Evolutionary conservation across 2,888 invertebrate species (phyloP).

Genomic region (Camponotus fellah): DNA sequence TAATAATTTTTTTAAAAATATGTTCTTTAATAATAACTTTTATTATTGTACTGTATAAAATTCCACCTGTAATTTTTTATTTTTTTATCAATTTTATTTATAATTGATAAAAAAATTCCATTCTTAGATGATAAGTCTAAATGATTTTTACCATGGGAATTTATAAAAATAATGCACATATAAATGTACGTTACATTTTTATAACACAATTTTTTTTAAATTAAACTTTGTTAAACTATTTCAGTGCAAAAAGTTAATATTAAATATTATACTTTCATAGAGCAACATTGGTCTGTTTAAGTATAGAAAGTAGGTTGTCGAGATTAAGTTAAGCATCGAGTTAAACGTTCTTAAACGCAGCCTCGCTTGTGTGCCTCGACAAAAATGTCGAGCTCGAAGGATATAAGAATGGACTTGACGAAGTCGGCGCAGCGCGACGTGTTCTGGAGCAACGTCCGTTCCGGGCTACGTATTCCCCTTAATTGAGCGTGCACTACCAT

Average conservation of each 20-base stretch:
- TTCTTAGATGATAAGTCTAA: background rate
- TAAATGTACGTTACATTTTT: background rate
- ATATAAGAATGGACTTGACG: constrained; percentile 52
- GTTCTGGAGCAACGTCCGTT: constrained; percentile 83
- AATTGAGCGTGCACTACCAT: constrained; percentile 76
- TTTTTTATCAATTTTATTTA: constrained; percentile 20
- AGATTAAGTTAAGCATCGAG: background rate
- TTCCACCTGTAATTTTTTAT: constrained; percentile 1
- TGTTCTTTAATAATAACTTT: background rate
- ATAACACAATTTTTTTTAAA: background rate
- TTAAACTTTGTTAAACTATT: too few species aligned
- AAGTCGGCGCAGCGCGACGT: constrained; percentile 59
- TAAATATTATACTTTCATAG: background rate
- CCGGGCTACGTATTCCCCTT: constrained; percentile 81
- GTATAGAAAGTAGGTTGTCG: background rate
- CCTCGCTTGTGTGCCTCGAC: background rate
- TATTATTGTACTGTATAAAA: background rate
- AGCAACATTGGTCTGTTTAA: background rate
- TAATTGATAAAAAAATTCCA: constrained; percentile 8
- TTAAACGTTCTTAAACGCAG: constrained; percentile 30
- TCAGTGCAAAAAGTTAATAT: constrained; percentile 8
- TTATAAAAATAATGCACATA: background rate
- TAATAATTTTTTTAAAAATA: background rate
- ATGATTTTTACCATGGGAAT: background rate
- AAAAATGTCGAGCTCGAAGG: constrained; percentile 23